phyloP scores from a whole-genome alignment of 2,113 vertebrate species.

The Collichthys lucidus region DNA sequence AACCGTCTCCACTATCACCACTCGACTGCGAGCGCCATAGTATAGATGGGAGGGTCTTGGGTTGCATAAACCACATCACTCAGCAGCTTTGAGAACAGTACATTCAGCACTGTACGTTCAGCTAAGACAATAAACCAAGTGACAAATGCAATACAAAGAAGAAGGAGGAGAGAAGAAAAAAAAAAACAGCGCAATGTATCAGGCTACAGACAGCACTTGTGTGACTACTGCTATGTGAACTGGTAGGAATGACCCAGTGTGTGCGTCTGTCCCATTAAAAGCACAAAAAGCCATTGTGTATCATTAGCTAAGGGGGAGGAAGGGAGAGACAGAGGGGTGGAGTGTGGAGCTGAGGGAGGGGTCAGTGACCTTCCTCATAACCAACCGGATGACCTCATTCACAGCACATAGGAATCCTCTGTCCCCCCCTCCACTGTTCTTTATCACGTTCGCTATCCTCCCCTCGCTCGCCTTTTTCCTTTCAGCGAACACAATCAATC shows the following conservation, averaged over 20 bases:
- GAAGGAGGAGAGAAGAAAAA: background rate
- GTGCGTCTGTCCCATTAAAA: constrained; percentile 61
- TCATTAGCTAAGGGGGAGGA: constrained; percentile 54
- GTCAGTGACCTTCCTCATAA: constrained; percentile 71
- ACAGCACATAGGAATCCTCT: constrained; percentile 77
- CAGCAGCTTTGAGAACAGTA: background rate
- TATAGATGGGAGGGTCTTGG: background rate
- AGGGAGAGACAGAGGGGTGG: constrained; percentile 45
- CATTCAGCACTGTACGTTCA: background rate
- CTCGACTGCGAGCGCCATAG: background rate
- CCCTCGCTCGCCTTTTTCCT: constrained; percentile 55
- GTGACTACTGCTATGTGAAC: constrained; percentile 36
- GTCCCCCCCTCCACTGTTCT: constrained; percentile 57
- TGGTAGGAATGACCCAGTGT: constrained; percentile 57
- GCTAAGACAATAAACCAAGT: constrained; percentile 20
- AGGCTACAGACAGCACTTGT: constrained; percentile 54
- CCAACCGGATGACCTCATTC: constrained; percentile 83
- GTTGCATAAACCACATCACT: constrained; percentile 1
- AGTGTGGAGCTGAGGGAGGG: constrained; percentile 56
- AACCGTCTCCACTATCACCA: background rate
- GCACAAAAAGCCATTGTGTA: constrained; percentile 78
- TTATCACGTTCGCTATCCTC: constrained; percentile 59
- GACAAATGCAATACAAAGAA: background rate
- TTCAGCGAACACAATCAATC: constrained; percentile 67
- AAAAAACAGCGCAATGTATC: constrained; percentile 3